A percentile compares a stretch with the other conserved stretches of the same genome.
phyloP scores from a whole-genome alignment of 2,113 vertebrate species.

The Forbesichthys papilliferus region DNA sequence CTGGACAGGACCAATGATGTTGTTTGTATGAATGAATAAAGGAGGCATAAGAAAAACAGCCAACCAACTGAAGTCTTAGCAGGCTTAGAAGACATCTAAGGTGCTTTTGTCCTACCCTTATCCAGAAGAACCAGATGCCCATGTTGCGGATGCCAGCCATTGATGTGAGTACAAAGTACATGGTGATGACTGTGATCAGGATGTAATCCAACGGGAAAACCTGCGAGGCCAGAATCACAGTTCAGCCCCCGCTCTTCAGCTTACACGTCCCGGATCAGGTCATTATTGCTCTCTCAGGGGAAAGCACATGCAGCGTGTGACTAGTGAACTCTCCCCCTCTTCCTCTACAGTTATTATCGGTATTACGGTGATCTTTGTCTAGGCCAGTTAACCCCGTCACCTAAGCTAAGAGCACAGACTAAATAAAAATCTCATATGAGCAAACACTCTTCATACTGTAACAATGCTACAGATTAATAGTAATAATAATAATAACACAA shows the following conservation, averaged over 20 bases:
- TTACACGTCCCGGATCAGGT: background rate
- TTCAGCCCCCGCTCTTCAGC: slow-evolving; percentile 24
- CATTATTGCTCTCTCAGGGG: slow-evolving; percentile 9
- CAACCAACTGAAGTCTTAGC: background rate
- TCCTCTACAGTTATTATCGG: slow-evolving; percentile 16
- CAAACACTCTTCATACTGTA: too few species aligned
- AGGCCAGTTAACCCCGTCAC: slow-evolving; percentile 7
- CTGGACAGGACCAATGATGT: background rate
- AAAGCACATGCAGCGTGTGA: slow-evolving; percentile 6
- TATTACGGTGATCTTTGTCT: background rate
- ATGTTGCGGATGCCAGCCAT: slow-evolving; percentile 98
- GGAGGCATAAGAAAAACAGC: background rate
- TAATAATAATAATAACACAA: too few species aligned
- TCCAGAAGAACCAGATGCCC: slow-evolving; percentile 99
- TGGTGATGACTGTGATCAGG: slow-evolving; percentile 93
- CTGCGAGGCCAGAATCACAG: slow-evolving; percentile 69
- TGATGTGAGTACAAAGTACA: slow-evolving; percentile 98
- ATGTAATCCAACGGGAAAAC: slow-evolving; percentile 97
- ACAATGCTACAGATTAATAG: too few species aligned
- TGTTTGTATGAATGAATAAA: background rate
- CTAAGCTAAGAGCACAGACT: background rate
- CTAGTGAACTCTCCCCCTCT: background rate
- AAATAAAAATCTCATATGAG: too few species aligned
- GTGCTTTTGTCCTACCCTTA: slow-evolving; percentile 79
- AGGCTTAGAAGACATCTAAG: too few species aligned